These are phyloP conservation scores for Melanotaenia boesemani DNA, from an alignment of 2,797 vertebrate species.

Conservation along the genomic window DNA sequence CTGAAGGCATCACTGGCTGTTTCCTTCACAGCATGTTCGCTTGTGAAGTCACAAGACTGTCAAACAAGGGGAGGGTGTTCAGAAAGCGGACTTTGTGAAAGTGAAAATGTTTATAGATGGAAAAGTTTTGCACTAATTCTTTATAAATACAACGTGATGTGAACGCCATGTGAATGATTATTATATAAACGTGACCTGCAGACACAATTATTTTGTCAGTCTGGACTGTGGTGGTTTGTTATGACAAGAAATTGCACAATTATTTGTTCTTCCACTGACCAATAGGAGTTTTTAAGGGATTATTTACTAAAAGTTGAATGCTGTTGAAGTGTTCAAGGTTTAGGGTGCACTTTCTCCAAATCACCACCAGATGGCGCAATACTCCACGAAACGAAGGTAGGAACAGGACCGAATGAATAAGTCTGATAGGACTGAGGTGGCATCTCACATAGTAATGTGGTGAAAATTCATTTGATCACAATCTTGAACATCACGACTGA, in stretches of 20 bases:
- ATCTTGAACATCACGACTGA: neutral
- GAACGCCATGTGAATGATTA: neutral
- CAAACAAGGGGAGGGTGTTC: neutral
- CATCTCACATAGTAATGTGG: neutral
- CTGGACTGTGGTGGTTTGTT: neutral
- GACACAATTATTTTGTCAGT: conserved; percentile 1
- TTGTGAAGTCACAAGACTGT: conserved; percentile 21
- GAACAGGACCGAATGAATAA: too few relatives aligned
- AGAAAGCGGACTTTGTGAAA: neutral
- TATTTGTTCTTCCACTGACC: neutral
- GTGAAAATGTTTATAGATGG: neutral
- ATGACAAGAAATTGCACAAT: neutral
- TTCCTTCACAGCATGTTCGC: conserved; percentile 28
- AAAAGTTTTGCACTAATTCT: neutral
- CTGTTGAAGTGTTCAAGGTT: neutral
- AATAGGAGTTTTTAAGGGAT: neutral
- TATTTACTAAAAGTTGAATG: neutral
- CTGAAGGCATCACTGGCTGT: conserved; percentile 18
- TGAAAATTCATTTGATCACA: neutral
- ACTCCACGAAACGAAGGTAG: neutral
- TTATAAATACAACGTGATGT: neutral
- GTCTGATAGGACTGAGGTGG: neutral
- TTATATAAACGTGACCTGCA: neutral
- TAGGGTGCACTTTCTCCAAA: conserved; percentile 13
- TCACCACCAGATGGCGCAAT: conserved; percentile 53